phyloP scores from a whole-genome alignment of 2,888 invertebrate genomes.

The Deroplatys truncata region DNA sequence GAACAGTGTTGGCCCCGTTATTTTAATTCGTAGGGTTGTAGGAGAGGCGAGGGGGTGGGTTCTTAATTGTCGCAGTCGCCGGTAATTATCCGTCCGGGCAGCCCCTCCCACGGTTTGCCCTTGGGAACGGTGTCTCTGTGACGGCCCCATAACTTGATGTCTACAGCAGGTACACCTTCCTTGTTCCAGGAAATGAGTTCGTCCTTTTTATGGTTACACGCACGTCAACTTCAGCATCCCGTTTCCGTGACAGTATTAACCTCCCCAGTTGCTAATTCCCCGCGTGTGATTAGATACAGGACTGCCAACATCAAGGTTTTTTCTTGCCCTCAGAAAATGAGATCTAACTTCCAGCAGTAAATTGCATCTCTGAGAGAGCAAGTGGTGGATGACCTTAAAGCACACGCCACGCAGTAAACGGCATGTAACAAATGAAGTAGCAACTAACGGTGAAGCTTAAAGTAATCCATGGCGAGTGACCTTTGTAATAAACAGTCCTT shows the following conservation, averaged over 20 bases:
- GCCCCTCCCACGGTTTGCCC: neutral
- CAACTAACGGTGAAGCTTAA: too few relatives aligned
- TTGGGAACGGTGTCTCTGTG: neutral
- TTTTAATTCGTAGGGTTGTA: neutral
- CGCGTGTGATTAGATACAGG: neutral
- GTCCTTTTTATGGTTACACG: neutral
- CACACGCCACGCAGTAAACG: too few relatives aligned
- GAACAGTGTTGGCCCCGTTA: neutral
- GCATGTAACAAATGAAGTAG: too few relatives aligned
- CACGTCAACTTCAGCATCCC: neutral
- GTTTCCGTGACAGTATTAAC: neutral
- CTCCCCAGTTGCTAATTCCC: neutral
- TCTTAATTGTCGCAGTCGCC: conserved; percentile 6
- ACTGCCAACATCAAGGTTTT: neutral
- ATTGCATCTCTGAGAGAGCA: too few relatives aligned
- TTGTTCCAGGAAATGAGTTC: neutral
- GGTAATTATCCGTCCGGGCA: neutral
- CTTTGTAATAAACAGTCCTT: too few relatives aligned
- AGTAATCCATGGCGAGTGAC: too few relatives aligned
- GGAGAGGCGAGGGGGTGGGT: neutral
- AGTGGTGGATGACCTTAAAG: too few relatives aligned
- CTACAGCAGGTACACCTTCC: neutral
- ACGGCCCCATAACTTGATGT: neutral
- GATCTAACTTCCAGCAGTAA: too few relatives aligned
- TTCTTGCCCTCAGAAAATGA: neutral